A percentile compares a stretch with the other conserved stretches of the same genome.
Conservation (phyloP, 2,888 invertebrate genomes). For the Chironomus riparius region DNA sequence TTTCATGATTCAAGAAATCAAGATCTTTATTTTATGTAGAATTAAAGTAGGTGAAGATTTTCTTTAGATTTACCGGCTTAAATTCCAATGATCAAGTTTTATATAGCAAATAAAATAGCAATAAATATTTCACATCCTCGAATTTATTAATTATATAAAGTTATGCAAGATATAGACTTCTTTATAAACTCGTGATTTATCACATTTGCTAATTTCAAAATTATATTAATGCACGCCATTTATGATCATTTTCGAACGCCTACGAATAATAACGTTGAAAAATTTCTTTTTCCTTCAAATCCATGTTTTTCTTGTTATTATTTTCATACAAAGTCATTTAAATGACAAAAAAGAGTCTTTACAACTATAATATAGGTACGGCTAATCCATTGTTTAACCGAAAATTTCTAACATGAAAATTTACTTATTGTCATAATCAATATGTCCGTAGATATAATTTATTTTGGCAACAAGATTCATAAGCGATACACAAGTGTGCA, state of each 20-base stretch:
- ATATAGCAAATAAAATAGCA: neutral
- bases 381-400: no score
- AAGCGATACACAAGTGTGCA: no score
- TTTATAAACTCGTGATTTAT: neutral
- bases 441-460: no score
- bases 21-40: no score
- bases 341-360: no score
- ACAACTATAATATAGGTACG: no score
- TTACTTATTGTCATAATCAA: no score
- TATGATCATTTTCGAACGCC: neutral
- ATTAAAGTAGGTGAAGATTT: neutral
- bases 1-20: neutral
- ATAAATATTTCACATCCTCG: neutral
- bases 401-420: no score
- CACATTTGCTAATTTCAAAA: neutral
- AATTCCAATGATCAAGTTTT: no score
- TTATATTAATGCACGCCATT: neutral
- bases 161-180: neutral
- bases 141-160: neutral
- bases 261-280: neutral
- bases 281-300: slow-evolving; percentile 15
- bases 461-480: no score
- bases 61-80: no score
- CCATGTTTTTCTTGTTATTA: neutral
- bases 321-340: neutral